Evolutionary conservation across 1,140 invertebrate genomes (phyloP).

Genomic region (Batillaria attramentaria): DNA sequence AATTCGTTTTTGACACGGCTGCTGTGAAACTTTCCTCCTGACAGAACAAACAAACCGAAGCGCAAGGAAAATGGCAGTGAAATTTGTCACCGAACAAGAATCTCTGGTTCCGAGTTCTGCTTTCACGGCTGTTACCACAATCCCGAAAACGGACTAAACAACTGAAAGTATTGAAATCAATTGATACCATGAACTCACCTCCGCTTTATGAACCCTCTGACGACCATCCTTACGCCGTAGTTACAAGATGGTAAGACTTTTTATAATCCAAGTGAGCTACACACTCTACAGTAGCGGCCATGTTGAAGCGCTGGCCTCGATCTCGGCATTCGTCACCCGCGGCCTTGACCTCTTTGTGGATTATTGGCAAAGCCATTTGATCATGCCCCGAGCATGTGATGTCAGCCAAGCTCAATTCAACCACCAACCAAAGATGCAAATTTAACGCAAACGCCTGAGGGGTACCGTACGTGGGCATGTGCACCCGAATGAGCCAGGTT

Average conservation of each 20-base stretch:
- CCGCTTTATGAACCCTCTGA: neutral
- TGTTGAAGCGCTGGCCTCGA: conserved; percentile 9
- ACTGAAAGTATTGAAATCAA: neutral
- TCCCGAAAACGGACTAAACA: neutral
- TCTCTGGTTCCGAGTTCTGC: too few relatives aligned
- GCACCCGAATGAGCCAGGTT: too few relatives aligned
- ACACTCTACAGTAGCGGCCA: neutral
- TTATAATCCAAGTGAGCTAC: neutral
- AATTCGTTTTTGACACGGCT: too few relatives aligned
- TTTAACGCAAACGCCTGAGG: neutral
- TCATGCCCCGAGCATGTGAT: neutral
- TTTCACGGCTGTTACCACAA: too few relatives aligned
- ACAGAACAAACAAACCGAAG: too few relatives aligned
- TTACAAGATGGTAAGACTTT: neutral
- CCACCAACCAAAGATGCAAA: neutral
- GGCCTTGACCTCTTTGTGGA: conserved; percentile 1
- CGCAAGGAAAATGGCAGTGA: too few relatives aligned
- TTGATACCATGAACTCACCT: neutral
- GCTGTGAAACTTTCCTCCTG: too few relatives aligned
- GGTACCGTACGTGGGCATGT: too few relatives aligned
- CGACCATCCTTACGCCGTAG: neutral
- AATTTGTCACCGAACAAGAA: too few relatives aligned
- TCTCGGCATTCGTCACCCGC: neutral
- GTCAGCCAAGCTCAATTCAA: neutral
- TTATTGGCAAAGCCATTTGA: conserved; percentile 11